Evolutionary conservation across 2,888 invertebrate genomes (phyloP), one percentile per base, ranked within the genome.

Genomic region (Zygaena filipendulae): DNA sequence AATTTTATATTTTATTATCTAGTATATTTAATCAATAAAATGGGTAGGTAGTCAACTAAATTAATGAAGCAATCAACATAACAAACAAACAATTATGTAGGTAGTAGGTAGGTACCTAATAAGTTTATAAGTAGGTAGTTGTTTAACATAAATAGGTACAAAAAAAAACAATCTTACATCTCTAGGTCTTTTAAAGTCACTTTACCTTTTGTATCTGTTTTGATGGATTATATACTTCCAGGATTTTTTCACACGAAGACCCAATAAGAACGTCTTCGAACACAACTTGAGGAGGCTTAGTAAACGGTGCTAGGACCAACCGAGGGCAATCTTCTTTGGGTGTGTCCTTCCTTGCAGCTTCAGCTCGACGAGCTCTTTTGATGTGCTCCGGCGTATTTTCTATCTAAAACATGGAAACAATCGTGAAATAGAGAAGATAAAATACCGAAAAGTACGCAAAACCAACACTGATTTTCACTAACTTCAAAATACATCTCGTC

Each of bases 201-300:
- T n/a, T n/a, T 53, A 80, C 77, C 67, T 71, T 64, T 52, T 74
- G 67, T 2, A 48, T 35, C 47, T 66, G 56, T 39, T 72, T 69
- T 1, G 59, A 47, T 7, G 87, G 86, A 59, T 88, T 88, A 27
- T 70, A 60, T 8, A 88, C 63, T 42, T 83, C 74, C 32, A 88
- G 57, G 26, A 66, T 60, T 39, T 82, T 79, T 30, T 70, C 75
- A 30, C 81, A 82, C 7, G 74, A 63, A 22, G 80, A 69, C 9
- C 85, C 84, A 30, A 87, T 66, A 4, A 77, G 62, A 30, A 88
- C 82, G 71, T 87, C 81, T 38, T 87, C 86, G 47, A 88, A 88
- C n/a, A 82, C 72, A 10, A 88, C 81, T 66, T 84, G 85, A 3
- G 88, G 84, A 42, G 83, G 83, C 30, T 80, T 66, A n/a, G 84